These are phyloP conservation scores for Sthenelais limicola DNA, from an alignment of 2,888 invertebrate species.

Conservation along the genomic window DNA sequence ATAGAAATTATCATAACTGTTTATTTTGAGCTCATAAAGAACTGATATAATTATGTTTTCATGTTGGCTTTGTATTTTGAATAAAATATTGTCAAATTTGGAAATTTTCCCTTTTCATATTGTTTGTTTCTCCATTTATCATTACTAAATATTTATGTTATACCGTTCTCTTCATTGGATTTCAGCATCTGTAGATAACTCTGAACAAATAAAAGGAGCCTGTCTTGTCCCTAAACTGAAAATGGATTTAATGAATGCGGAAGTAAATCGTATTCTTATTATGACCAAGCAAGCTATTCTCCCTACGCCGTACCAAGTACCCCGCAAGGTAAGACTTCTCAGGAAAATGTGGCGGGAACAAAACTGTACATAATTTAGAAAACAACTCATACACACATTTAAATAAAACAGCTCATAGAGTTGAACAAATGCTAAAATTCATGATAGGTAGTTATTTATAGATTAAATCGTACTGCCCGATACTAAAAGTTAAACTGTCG, in stretches of 20 bases:
- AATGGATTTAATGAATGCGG: constrained; percentile 95
- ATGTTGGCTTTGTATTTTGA: too few relatives aligned
- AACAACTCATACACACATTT: neutral
- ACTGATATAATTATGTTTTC: constrained; percentile 2
- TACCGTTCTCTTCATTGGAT: neutral
- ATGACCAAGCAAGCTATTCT: constrained; percentile 88
- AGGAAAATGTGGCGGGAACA: too few relatives aligned
- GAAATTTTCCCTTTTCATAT: too few relatives aligned
- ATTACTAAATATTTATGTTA: neutral
- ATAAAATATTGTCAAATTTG: neutral
- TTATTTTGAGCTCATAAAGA: neutral
- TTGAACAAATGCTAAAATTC: neutral
- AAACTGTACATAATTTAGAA: too few relatives aligned
- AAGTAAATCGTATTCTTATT: constrained; percentile 92
- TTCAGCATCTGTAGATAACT: constrained; percentile 80
- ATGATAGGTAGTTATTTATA: neutral
- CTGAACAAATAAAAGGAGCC: constrained; percentile 96
- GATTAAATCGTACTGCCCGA: constrained; percentile 54
- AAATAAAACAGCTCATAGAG: neutral
- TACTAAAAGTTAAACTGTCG: too few relatives aligned
- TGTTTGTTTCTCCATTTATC: too few relatives aligned
- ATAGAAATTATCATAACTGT: neutral
- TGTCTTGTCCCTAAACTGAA: constrained; percentile 93
- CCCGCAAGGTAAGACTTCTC: constrained; percentile 87
- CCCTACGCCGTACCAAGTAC: constrained; percentile 95